A percentile compares a stretch with the other conserved stretches of the same genome.
These are phyloP conservation scores for Excalfactoria chinensis DNA, from an alignment of 2,113 vertebrate genomes.

Conservation along the genomic window DNA sequence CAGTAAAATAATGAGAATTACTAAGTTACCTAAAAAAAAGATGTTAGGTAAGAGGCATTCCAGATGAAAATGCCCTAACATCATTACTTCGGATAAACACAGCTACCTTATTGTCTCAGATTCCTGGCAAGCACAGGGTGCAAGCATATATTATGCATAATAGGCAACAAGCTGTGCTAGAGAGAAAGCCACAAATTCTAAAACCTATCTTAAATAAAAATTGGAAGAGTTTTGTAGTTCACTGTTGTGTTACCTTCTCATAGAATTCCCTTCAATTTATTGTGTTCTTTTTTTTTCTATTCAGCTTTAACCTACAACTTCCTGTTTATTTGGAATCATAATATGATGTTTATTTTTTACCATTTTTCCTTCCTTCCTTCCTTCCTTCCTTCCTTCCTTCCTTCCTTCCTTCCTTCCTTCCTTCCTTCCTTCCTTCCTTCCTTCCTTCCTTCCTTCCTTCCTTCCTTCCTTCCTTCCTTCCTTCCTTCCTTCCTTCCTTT, in stretches of 20 bases:
- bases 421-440: neutral
- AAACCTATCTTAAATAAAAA: slow-evolving; percentile 7
- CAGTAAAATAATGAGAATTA: neutral
- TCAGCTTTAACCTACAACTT: neutral
- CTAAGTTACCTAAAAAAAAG: neutral
- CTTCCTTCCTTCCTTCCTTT: neutral
- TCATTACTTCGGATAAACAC: neutral
- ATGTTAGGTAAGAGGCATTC: neutral
- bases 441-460: slow-evolving; percentile 28
- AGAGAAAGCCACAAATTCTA: neutral
- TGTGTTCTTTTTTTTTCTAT: slow-evolving; percentile 24
- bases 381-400: slow-evolving; percentile 52
- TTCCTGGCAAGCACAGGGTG: neutral
- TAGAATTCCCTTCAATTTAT: neutral
- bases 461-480: neutral
- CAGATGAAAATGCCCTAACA: neutral
- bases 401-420: neutral
- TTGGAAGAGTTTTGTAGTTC: slow-evolving; percentile 41
- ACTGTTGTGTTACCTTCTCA: neutral
- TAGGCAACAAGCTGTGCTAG: neutral
- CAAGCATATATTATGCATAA: neutral
- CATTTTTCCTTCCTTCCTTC: slow-evolving; percentile 50
- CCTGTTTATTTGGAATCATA: slow-evolving; percentile 33
- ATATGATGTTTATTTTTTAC: slow-evolving; percentile 43
- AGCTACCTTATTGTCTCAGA: neutral